Percentiles rank a stretch among this genome's conserved stretches.
These are phyloP conservation scores for Darevskia mixta DNA, from an alignment of 2,797 vertebrate genomes.

Conservation along the genomic window DNA sequence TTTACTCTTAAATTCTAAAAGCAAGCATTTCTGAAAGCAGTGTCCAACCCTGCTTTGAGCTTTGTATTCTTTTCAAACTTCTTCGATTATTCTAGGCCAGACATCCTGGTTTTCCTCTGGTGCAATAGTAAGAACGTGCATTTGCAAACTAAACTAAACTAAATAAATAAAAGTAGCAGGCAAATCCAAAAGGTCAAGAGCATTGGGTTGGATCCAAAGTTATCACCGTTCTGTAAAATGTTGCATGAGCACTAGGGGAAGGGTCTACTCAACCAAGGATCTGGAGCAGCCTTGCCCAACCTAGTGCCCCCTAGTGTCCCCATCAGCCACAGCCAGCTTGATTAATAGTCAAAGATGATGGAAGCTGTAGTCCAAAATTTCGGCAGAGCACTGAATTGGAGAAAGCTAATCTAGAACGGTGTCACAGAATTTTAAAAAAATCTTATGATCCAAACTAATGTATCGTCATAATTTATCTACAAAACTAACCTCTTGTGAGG, in stretches of 20 bases:
- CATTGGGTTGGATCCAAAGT: constrained; percentile 10
- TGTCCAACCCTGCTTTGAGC: neutral
- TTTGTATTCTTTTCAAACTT: constrained; percentile 1
- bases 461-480: neutral
- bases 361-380: too few relatives aligned
- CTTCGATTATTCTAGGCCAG: neutral
- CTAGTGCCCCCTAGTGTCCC: too few relatives aligned
- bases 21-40: constrained; percentile 15
- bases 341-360: too few relatives aligned
- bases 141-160: constrained; percentile 8
- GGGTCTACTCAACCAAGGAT: neutral
- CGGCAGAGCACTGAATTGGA: too few relatives aligned
- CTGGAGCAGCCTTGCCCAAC: neutral
- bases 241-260: neutral
- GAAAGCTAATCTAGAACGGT: too few relatives aligned
- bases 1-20: constrained; percentile 1
- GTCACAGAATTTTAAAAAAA: too few relatives aligned
- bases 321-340: too few relatives aligned
- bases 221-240: neutral
- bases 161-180: neutral
- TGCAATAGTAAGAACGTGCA: neutral
- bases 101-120: neutral
- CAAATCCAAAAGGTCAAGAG: constrained; percentile 7
- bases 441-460: neutral
- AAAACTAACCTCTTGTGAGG: neutral